Base-by-base conservation (phyloP, 2,888 invertebrate genomes). In the Pteria penguin region DNA sequence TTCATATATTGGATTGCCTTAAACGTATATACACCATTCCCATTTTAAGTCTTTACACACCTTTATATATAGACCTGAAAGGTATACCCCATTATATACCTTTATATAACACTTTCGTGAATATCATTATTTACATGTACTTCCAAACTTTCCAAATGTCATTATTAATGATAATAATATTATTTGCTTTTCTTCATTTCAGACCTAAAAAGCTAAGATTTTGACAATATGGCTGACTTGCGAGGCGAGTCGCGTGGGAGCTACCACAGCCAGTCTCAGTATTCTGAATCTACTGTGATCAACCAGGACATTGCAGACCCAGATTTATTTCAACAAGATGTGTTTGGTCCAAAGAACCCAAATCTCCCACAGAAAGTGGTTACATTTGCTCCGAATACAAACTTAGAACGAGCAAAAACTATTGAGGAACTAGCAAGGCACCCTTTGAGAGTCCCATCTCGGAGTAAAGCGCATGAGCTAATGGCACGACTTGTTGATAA, bases 241-340 rank as follows among this genome's bases (percentile, higher is more conserved):
- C 69, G 86, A 45, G 86, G 82, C 8, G 85, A 84, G 62, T 87
- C 87, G 1, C 76, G 83, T 65, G 80, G 82, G 5, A 87, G 87
- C 72, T 82, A 77, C 77, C 74, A 75, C 45, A 85, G 83, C 58
- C 81, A 81, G 77, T 84, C 84, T 58, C 87, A 86, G 72, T 86
- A 84, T 73, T 86, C 86, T n/a, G 87, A 86, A 63, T 88, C 88
- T 2, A 84, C 87, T 29, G 86, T 88, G 27, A 73, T 89, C 29
- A 86, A 86, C 60, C 84, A 85, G 45, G 85, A 87, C 54, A 78
- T 86, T 54, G 82, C 76, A 2, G 85, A 87, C 55, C 81, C 85
- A 11, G 85, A 84, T 33, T 70, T 86, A 14, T 83, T 86, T 67
- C 80, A 81, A 18, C 65, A 80, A 5, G 83, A 86, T 22, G 31